Evolutionary conservation across 2,797 vertebrate genomes (phyloP).

Genomic region (Sebastes flavidus): DNA sequence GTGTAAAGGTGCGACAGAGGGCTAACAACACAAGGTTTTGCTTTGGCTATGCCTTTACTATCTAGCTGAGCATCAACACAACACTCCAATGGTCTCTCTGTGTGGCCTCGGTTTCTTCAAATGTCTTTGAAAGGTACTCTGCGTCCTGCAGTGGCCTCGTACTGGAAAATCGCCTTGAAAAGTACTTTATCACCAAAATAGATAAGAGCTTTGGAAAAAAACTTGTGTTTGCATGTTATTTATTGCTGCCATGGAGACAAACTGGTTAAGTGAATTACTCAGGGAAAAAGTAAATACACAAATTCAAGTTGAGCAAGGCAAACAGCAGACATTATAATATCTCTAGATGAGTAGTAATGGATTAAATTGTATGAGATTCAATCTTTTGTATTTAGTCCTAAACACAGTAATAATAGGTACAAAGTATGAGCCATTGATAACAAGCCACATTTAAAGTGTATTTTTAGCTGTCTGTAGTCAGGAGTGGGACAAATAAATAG

Average conservation of each 20-base stretch:
- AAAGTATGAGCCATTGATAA: neutral
- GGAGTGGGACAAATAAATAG: neutral
- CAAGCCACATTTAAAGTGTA: neutral
- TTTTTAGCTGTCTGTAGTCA: conserved; percentile 1
- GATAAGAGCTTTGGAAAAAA: conserved; percentile 40
- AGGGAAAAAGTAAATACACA: conserved; percentile 6
- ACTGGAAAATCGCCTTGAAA: conserved; percentile 52
- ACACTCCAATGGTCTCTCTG: conserved; percentile 52
- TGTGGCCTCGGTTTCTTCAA: conserved; percentile 63
- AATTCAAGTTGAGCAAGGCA: neutral
- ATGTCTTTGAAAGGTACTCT: conserved; percentile 27
- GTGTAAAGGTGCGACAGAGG: conserved; percentile 66
- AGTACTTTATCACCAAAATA: conserved; percentile 48
- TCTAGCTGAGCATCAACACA: conserved; percentile 69
- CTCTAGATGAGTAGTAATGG: neutral
- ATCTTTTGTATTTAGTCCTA: neutral
- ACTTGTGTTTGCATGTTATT: conserved; percentile 32
- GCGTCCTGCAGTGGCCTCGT: conserved; percentile 12
- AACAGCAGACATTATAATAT: neutral
- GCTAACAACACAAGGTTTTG: conserved; percentile 58
- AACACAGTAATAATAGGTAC: neutral
- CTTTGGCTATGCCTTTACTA: conserved; percentile 74
- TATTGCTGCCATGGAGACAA: conserved; percentile 54
- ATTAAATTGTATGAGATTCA: neutral
- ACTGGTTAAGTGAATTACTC: neutral